Evolutionary conservation across 1,140 invertebrate genomes (phyloP).

Genomic region (Hypothenemus hampei): DNA sequence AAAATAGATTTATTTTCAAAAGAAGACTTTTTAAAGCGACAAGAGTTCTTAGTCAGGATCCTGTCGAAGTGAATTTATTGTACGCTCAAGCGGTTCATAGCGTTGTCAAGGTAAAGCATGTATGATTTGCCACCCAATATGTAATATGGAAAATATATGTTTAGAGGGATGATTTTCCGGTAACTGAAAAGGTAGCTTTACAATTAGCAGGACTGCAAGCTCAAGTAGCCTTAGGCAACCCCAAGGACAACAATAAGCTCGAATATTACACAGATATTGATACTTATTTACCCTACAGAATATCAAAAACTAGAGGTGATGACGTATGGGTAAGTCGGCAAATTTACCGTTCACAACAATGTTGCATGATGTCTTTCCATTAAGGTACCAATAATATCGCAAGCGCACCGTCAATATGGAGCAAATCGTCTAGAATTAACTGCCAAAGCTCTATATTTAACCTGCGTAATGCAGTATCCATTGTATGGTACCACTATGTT

Average conservation of each 20-base stretch:
- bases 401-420: slow-evolving; percentile 86
- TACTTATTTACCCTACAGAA: slow-evolving; percentile 73
- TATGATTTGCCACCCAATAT: neutral
- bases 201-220: slow-evolving; percentile 91
- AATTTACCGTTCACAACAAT: too few species aligned
- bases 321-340: slow-evolving; percentile 64
- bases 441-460: slow-evolving; percentile 89
- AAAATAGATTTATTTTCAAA: slow-evolving; percentile 91
- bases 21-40: slow-evolving; percentile 82
- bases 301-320: slow-evolving; percentile 65
- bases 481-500: slow-evolving; percentile 93
- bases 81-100: slow-evolving; percentile 94
- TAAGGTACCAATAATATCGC: slow-evolving; percentile 76
- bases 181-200: slow-evolving; percentile 89
- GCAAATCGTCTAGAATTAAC: slow-evolving; percentile 84
- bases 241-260: slow-evolving; percentile 60
- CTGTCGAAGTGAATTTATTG: slow-evolving; percentile 89
- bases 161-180: slow-evolving; percentile 89
- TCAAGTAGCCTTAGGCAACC: slow-evolving; percentile 87
- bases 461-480: slow-evolving; percentile 96
- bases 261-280: slow-evolving; percentile 78
- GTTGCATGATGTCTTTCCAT: slow-evolving; percentile 12
- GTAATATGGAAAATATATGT: neutral
- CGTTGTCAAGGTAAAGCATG: slow-evolving; percentile 78
- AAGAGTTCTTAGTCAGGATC: slow-evolving; percentile 90